Conservation (phyloP, 2,113 vertebrate species). For the Anser cygnoides region DNA sequence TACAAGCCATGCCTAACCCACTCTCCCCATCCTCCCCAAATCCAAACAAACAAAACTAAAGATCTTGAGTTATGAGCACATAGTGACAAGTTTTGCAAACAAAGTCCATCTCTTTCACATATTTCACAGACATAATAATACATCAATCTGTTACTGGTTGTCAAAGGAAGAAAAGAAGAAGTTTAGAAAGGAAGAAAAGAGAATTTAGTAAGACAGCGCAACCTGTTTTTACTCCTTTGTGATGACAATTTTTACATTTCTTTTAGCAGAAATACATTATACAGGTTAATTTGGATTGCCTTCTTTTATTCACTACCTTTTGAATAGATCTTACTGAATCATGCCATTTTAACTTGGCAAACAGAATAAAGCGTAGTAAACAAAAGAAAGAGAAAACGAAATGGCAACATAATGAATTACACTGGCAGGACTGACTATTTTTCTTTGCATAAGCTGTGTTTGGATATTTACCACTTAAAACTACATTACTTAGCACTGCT, state of each 20-base stretch:
- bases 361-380: not conserved
- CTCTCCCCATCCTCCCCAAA: not conserved
- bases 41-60: slow-evolving; percentile 13
- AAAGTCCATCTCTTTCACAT: not conserved
- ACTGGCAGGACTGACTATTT: not conserved
- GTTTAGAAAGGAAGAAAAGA: not conserved
- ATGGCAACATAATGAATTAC: not conserved
- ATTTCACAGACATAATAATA: not conserved
- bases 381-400: not conserved
- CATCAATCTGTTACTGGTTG: not conserved
- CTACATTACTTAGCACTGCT: not conserved
- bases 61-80: not conserved
- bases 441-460: not conserved
- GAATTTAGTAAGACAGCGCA: not conserved
- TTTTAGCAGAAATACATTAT: not conserved
- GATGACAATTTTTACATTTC: not conserved
- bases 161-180: not conserved
- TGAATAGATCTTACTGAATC: slow-evolving; percentile 16
- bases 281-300: not conserved
- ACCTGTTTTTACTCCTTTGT: not conserved
- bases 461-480: not conserved
- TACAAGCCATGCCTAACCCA: not conserved
- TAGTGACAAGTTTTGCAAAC: slow-evolving; percentile 7
- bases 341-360: slow-evolving; percentile 19
- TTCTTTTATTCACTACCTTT: slow-evolving; percentile 3